phyloP scores from a whole-genome alignment of 2,113 vertebrate genomes.

The Chloebia gouldiae region DNA sequence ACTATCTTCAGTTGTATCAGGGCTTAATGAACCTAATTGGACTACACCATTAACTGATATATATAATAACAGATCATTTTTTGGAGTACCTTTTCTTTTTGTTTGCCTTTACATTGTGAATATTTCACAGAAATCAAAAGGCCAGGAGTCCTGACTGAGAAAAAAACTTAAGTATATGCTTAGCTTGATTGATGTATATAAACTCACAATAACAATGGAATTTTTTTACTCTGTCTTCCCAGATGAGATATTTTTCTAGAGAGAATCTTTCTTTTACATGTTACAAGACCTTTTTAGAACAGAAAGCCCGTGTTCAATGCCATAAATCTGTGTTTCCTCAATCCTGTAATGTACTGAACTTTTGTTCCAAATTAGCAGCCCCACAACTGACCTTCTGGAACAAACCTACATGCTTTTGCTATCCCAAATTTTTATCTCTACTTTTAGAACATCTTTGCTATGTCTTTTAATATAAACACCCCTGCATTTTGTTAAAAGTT shows the following conservation, averaged over 20 bases:
- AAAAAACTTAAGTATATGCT: neutral
- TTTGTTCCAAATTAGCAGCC: neutral
- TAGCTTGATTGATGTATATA: neutral
- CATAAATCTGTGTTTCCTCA: neutral
- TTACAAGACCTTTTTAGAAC: neutral
- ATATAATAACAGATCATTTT: neutral
- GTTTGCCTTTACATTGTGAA: neutral
- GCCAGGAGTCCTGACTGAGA: neutral
- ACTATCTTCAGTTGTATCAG: neutral
- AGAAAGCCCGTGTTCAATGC: neutral
- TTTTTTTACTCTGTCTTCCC: neutral
- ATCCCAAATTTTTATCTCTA: neutral
- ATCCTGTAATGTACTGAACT: neutral
- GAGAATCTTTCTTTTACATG: neutral
- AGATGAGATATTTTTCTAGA: neutral
- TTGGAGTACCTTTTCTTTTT: neutral
- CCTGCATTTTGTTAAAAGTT: neutral
- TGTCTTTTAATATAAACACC: neutral
- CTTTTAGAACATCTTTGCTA: neutral
- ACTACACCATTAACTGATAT: neutral
- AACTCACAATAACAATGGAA: neutral
- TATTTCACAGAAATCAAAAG: neutral
- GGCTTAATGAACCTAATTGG: neutral
- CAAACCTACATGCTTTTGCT: neutral
- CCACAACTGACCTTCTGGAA: neutral